These are phyloP conservation scores for Eupleurogrammus muticus DNA, from an alignment of 2,797 vertebrate genomes.

Conservation along the genomic window DNA sequence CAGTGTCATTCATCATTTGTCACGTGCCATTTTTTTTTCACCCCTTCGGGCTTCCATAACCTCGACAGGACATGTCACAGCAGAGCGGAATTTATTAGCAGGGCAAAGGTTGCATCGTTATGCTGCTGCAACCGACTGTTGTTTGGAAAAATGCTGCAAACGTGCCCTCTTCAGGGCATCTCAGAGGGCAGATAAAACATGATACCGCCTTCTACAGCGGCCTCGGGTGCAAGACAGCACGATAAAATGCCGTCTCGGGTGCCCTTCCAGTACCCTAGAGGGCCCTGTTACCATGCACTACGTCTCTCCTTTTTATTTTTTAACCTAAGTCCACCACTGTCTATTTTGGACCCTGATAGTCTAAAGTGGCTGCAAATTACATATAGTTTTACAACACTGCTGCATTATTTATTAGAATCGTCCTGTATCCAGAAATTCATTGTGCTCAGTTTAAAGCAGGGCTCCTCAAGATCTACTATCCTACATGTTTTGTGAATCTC, in stretches of 20 bases:
- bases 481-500: no score
- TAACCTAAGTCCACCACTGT: no score
- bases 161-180: no score
- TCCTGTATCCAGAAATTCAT: constrained; percentile 1
- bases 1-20: constrained; percentile 59
- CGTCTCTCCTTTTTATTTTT: no score
- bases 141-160: no score
- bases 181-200: no score
- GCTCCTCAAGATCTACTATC: no score
- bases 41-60: constrained; percentile 49
- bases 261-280: no score
- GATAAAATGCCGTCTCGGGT: no score
- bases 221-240: no score
- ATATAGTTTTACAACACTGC: not conserved
- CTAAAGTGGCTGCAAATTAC: not conserved
- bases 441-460: constrained; percentile 3
- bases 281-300: no score
- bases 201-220: no score
- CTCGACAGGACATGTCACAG: constrained; percentile 41
- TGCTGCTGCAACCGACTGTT: constrained; percentile 27
- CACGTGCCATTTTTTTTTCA: constrained; percentile 50
- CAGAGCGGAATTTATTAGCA: constrained; percentile 65
- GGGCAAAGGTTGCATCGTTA: constrained; percentile 58
- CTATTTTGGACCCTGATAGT: constrained; percentile 17
- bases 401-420: constrained; percentile 3